Conservation (phyloP, 2,797 vertebrate species). For the Austrolebias charrua region DNA sequence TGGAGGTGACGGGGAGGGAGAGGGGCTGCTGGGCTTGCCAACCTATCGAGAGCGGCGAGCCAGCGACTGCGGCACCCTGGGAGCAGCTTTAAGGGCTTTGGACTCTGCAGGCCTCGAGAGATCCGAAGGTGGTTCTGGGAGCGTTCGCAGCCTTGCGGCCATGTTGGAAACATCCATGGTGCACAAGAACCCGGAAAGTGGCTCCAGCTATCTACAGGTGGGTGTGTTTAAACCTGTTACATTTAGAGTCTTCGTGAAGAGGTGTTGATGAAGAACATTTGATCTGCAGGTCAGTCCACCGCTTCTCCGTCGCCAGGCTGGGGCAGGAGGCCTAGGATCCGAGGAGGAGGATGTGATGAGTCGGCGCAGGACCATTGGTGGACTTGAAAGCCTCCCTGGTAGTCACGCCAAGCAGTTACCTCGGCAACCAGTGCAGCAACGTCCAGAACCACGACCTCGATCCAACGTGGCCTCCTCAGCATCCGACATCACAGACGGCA, state of each 20-base stretch:
- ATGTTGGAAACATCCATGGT: conserved; percentile 95
- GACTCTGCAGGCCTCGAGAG: conserved; percentile 66
- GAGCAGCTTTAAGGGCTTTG: conserved; percentile 63
- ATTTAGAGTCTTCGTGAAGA: not conserved
- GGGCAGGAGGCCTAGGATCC: conserved; percentile 87
- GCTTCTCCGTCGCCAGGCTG: conserved; percentile 82
- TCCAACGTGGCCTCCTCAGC: conserved; percentile 65
- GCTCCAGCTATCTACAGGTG: conserved; percentile 74
- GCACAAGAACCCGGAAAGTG: conserved; percentile 66
- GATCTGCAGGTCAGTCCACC: conserved; percentile 73
- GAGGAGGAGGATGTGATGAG: conserved; percentile 90
- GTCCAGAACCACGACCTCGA: conserved; percentile 76
- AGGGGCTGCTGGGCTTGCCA: conserved; percentile 70
- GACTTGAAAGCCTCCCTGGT: conserved; percentile 80
- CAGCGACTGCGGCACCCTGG: conserved; percentile 86
- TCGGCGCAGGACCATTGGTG: conserved; percentile 90
- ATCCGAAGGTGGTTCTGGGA: conserved; percentile 84
- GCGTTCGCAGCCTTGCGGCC: conserved; percentile 93
- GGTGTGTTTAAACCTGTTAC: conserved; percentile 6
- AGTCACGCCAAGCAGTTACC: conserved; percentile 40
- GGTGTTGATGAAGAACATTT: conserved; percentile 21
- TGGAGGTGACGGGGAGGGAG: conserved; percentile 83
- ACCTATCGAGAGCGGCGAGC: conserved; percentile 84
- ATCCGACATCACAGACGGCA: conserved; percentile 77
- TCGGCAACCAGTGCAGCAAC: conserved; percentile 48